These are phyloP conservation scores for Quadroppia sp. DNA, from an alignment of 2,888 invertebrate species.

Conservation along the genomic window DNA sequence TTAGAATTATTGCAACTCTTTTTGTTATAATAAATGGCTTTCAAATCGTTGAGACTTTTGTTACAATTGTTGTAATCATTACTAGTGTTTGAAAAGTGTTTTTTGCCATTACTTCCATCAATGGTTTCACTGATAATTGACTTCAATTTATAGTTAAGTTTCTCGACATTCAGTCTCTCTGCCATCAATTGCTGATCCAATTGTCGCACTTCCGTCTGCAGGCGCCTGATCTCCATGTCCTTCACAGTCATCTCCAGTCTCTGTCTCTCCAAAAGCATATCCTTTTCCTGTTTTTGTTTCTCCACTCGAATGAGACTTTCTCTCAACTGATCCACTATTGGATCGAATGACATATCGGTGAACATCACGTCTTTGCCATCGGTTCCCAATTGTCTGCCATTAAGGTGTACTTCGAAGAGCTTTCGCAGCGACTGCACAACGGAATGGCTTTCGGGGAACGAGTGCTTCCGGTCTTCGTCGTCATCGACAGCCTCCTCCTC, in stretches of 20 bases:
- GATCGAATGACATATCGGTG: background rate
- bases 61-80: background rate
- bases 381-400: no score
- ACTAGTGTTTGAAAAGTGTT: background rate
- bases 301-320: background rate
- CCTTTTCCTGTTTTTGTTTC: constrained; percentile 19
- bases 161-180: background rate
- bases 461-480: background rate
- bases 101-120: no score
- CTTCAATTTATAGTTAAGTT: background rate
- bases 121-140: background rate
- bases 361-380: background rate
- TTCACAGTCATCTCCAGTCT: background rate
- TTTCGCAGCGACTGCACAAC: background rate
- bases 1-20: no score
- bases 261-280: background rate
- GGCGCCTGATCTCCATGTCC: background rate
- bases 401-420: background rate
- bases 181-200: background rate
- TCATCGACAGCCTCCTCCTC: no score
- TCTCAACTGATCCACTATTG: constrained; percentile 4
- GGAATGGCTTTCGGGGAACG: background rate
- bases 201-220: background rate
- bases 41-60: background rate
- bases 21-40: background rate